phyloP scores from a whole-genome alignment of 2,797 vertebrate species.

The Gymnothorax javanicus region DNA sequence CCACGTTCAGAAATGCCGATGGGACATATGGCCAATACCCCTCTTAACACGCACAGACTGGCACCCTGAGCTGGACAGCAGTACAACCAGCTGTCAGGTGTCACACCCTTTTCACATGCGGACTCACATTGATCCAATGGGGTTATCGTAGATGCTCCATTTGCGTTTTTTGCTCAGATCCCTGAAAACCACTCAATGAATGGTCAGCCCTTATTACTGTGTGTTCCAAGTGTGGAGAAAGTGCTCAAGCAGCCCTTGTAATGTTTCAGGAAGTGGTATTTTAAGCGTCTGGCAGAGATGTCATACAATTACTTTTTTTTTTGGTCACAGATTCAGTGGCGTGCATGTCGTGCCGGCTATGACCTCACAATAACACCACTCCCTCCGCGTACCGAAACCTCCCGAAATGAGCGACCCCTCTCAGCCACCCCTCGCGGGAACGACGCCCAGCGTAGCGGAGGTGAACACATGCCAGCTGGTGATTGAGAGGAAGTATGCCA shows the following conservation, averaged over 20 bases:
- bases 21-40: neutral
- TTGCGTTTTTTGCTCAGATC: neutral
- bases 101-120: neutral
- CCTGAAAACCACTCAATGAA: neutral
- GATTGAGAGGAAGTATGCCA: conserved; percentile 70
- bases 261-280: conserved; percentile 5
- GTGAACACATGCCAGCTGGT: conserved; percentile 69
- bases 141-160: neutral
- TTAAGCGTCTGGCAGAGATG: neutral
- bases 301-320: conserved; percentile 28
- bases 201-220: no score
- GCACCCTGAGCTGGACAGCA: neutral
- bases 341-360: conserved; percentile 20
- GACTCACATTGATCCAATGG: neutral
- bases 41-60: neutral
- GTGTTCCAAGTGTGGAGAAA: neutral
- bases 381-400: neutral
- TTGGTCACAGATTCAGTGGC: conserved; percentile 61
- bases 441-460: conserved; percentile 54
- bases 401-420: conserved; percentile 65
- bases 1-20: neutral
- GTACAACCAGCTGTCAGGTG: neutral
- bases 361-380: conserved; percentile 21
- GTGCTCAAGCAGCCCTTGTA: neutral
- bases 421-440: conserved; percentile 65